Conservation (phyloP, 2,113 vertebrate species). For the Calcarius ornatus region DNA sequence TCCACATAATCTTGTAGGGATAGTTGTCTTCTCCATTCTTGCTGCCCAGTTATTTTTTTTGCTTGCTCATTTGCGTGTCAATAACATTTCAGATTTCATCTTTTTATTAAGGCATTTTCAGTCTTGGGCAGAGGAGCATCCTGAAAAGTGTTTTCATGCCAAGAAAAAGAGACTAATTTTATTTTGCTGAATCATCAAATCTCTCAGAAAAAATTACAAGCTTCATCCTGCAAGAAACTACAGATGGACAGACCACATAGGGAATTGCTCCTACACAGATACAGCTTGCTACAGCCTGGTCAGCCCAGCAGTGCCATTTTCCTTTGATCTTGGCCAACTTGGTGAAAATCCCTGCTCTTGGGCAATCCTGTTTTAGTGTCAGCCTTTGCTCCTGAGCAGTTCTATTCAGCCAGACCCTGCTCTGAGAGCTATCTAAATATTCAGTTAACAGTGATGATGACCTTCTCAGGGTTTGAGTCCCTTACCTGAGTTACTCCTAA, state of each 20-base stretch:
- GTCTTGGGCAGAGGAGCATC: not conserved
- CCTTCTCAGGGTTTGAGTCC: not conserved
- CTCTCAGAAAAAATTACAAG: not conserved
- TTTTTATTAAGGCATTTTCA: not conserved
- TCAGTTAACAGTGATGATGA: not conserved
- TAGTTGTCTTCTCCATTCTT: not conserved
- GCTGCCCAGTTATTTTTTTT: not conserved
- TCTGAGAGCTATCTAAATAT: not conserved
- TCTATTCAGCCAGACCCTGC: not conserved
- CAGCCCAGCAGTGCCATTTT: not conserved
- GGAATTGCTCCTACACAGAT: not conserved
- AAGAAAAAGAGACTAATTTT: conserved; percentile 22
- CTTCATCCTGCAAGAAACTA: not conserved
- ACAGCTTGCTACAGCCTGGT: not conserved
- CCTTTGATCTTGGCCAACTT: not conserved
- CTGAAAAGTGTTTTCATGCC: not conserved
- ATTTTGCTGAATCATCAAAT: not conserved
- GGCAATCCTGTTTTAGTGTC: not conserved
- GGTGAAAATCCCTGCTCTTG: not conserved
- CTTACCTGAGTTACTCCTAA: not conserved
- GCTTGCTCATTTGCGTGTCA: not conserved
- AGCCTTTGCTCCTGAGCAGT: not conserved
- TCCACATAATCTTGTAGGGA: not conserved
- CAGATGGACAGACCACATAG: not conserved
- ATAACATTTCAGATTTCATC: not conserved